phyloP scores from a whole-genome alignment of 2,113 vertebrate genomes.

The Bombycilla garrulus region DNA sequence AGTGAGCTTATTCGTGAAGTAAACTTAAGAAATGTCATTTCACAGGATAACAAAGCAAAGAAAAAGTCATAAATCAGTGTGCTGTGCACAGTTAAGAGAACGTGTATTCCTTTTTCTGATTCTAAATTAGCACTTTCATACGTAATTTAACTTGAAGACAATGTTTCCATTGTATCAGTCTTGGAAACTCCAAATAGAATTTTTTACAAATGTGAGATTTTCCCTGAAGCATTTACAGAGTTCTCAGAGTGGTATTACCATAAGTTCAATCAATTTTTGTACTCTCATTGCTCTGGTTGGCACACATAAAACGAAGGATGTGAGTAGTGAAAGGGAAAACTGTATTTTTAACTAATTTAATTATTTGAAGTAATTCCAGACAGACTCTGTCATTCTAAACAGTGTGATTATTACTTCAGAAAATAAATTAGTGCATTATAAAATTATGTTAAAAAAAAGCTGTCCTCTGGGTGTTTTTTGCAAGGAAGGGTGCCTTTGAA shows the following conservation, averaged over 20 bases:
- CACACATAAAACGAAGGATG: not conserved
- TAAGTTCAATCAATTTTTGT: not conserved
- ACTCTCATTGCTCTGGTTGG: not conserved
- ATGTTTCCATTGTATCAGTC: not conserved
- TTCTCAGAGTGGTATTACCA: not conserved
- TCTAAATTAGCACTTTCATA: not conserved
- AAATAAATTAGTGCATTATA: not conserved
- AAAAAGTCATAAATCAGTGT: not conserved
- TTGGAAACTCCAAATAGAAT: not conserved
- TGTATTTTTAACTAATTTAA: not conserved
- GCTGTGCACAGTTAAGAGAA: not conserved
- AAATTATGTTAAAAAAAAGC: not conserved
- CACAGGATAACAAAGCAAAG: not conserved
- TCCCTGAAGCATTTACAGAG: not conserved
- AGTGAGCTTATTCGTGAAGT: conserved; percentile 1
- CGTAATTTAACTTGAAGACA: not conserved
- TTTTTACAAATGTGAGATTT: not conserved
- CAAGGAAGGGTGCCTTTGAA: not conserved
- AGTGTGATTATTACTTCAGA: not conserved
- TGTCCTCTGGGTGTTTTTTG: not conserved
- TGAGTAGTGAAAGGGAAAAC: not conserved
- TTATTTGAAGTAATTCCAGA: not conserved
- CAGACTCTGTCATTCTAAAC: not conserved
- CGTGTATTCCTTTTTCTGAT: not conserved
- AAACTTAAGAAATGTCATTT: not conserved